Evolutionary conservation across 1,140 invertebrate genomes (phyloP).

Genomic region (Dendroctonus ponderosae): DNA sequence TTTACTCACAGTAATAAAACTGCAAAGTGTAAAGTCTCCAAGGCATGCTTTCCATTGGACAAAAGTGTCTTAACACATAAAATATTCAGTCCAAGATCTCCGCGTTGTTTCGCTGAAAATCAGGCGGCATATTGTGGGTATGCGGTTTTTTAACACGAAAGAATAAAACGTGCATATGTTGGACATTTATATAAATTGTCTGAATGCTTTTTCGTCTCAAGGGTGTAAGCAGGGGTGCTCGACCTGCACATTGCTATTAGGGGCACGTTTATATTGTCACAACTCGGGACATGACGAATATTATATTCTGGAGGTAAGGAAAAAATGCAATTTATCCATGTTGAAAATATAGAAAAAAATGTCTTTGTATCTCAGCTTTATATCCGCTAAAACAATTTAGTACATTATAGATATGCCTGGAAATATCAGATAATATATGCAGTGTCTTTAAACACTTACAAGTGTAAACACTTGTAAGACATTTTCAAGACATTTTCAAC

Average conservation of each 20-base stretch:
- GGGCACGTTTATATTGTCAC: slow-evolving; percentile 10
- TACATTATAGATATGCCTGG: too few relatives aligned
- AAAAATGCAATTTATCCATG: too few relatives aligned
- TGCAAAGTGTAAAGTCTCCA: too few relatives aligned
- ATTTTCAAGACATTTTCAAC: too few relatives aligned
- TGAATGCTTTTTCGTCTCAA: neutral
- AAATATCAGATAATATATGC: too few relatives aligned
- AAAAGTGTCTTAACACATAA: slow-evolving; percentile 1
- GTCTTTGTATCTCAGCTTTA: too few relatives aligned
- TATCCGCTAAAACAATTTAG: too few relatives aligned
- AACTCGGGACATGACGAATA: slow-evolving; percentile 1
- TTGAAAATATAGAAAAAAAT: too few relatives aligned
- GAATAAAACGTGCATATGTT: slow-evolving; percentile 15
- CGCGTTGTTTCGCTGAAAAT: slow-evolving; percentile 11
- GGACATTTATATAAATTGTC: slow-evolving; percentile 11
- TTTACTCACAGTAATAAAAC: neutral
- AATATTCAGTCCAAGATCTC: slow-evolving; percentile 3
- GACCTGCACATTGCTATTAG: slow-evolving; percentile 7
- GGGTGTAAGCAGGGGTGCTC: neutral
- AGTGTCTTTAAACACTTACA: too few relatives aligned
- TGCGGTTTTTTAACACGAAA: slow-evolving; percentile 9
- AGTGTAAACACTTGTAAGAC: too few relatives aligned
- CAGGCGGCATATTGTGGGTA: slow-evolving; percentile 7
- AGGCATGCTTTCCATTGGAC: too few relatives aligned
- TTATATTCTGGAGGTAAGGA: neutral